Percentiles rank a stretch among this genome's conserved stretches.
Evolutionary conservation across 2,797 vertebrate species (phyloP).

Genomic region (Pterois miles): DNA sequence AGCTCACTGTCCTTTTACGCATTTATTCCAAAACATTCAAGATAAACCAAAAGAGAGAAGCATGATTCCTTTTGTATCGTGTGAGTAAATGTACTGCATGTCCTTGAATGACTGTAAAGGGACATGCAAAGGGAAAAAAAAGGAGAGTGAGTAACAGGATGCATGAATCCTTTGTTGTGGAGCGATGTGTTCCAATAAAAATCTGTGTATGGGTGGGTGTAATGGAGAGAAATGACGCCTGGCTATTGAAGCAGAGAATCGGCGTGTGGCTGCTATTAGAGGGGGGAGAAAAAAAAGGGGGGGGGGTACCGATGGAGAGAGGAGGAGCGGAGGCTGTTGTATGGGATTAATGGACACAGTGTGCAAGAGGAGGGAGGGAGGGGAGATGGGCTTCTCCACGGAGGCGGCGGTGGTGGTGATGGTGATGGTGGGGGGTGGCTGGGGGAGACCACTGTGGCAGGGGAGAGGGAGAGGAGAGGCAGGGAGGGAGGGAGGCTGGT

Average conservation of each 20-base stretch:
- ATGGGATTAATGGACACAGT: slow-evolving; percentile 67
- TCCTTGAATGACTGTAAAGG: slow-evolving; percentile 49
- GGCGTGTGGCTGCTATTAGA: slow-evolving; percentile 36
- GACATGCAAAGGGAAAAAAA: neutral
- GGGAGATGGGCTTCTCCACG: slow-evolving; percentile 69
- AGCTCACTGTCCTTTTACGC: neutral
- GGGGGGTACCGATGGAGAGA: slow-evolving; percentile 45
- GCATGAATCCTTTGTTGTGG: slow-evolving; percentile 18
- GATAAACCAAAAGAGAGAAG: neutral
- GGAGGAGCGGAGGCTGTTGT: slow-evolving; percentile 54
- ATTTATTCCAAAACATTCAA: neutral
- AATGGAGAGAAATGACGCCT: slow-evolving; percentile 35
- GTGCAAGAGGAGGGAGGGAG: slow-evolving; percentile 37
- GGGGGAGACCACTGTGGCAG: slow-evolving; percentile 76
- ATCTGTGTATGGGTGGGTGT: slow-evolving; percentile 4
- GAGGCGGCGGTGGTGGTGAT: slow-evolving; percentile 37
- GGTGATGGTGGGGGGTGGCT: slow-evolving; percentile 33
- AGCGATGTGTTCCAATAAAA: slow-evolving; percentile 18
- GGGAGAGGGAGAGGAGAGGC: slow-evolving; percentile 51
- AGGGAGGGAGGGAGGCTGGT: slow-evolving; percentile 55
- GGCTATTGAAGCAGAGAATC: slow-evolving; percentile 35
- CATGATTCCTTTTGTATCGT: neutral
- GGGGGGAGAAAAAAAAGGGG: neutral
- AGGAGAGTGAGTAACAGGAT: neutral
- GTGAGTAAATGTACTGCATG: neutral